These are phyloP conservation scores for Smutsia gigantea DNA, from an alignment of 2,797 vertebrate genomes.

Conservation along the genomic window DNA sequence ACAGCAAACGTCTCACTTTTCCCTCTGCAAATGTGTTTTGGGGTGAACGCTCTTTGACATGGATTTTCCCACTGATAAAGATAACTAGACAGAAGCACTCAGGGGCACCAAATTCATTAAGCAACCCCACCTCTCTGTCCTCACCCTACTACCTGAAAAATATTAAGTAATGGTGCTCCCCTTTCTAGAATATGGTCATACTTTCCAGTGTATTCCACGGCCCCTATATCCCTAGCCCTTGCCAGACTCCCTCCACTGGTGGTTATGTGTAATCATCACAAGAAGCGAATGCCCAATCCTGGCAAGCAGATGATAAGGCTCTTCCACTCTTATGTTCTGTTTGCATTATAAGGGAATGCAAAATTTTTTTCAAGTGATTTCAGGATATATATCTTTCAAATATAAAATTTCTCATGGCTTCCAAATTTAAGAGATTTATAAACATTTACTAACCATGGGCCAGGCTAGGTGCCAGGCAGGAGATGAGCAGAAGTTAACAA, in stretches of 20 bases:
- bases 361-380: neutral
- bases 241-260: neutral
- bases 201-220: neutral
- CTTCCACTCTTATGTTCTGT: neutral
- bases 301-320: neutral
- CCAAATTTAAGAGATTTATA: neutral
- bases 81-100: neutral
- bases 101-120: neutral
- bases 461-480: no score
- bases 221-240: rapidly evolving
- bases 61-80: neutral
- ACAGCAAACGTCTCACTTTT: neutral
- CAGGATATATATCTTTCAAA: neutral
- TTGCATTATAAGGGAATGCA: neutral
- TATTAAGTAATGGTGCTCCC: neutral
- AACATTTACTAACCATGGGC: neutral
- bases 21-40: neutral
- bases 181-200: neutral
- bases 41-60: neutral
- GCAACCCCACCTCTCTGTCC: neutral
- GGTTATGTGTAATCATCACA: neutral
- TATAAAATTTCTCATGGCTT: neutral
- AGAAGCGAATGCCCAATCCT: neutral
- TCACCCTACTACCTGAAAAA: neutral
- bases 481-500: neutral